Conservation (phyloP, 2,797 vertebrate species). For the Lagodon rhomboides region DNA sequence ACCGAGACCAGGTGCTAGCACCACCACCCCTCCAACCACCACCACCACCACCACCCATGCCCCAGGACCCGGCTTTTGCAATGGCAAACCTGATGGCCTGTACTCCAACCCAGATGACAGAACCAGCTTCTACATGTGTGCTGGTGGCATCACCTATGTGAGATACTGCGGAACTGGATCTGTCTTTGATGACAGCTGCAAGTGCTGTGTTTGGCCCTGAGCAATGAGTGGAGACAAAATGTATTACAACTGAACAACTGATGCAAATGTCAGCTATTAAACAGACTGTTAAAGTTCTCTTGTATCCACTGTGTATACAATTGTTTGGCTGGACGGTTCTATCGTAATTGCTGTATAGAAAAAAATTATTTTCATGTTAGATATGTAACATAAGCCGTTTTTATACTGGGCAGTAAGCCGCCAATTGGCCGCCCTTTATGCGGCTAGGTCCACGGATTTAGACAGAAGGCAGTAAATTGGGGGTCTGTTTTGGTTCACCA, state of each 20-base stretch:
- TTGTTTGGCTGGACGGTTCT: conserved; percentile 1
- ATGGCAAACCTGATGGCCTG: conserved; percentile 70
- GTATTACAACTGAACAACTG: conserved; percentile 8
- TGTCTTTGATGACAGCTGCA: conserved; percentile 60
- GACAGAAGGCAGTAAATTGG: no score
- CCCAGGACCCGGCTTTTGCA: conserved; percentile 70
- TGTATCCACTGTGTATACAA: conserved; percentile 16
- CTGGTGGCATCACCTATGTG: conserved; percentile 49
- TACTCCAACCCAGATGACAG: conserved; percentile 55
- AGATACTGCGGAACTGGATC: conserved; percentile 17
- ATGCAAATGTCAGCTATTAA: conserved; percentile 24
- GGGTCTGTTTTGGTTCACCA: no score
- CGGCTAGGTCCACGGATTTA: no score
- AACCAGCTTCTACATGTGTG: conserved; percentile 62
- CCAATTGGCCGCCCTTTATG: no score
- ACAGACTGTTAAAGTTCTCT: conserved; percentile 16
- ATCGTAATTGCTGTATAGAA: neutral
- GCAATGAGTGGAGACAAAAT: neutral
- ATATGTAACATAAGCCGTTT: conserved; percentile 14
- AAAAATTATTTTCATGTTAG: neutral
- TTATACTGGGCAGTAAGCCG: no score
- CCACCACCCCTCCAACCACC: conserved; percentile 12
- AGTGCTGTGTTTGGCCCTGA: conserved; percentile 74
- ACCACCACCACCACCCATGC: conserved; percentile 55
- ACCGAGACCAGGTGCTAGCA: conserved; percentile 30